Percentiles rank a stretch among this genome's conserved stretches.
Conservation (phyloP, 2,797 vertebrate genomes). For the Clarias platycephalus region DNA sequence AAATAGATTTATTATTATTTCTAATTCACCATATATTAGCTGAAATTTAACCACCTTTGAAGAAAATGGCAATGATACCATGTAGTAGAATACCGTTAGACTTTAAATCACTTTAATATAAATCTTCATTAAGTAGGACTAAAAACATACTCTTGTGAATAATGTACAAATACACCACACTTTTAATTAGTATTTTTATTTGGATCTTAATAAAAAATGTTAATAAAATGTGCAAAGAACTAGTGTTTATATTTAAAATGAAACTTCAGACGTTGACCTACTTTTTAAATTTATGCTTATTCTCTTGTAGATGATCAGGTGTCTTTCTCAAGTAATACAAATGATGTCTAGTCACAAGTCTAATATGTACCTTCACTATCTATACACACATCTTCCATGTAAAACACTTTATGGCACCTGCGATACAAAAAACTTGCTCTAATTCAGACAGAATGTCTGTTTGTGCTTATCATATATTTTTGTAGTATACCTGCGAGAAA, state of each 20-base stretch:
- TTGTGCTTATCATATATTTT: constrained; percentile 41
- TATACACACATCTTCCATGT: constrained; percentile 1
- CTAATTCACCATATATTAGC: not conserved
- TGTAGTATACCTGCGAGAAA: constrained; percentile 19
- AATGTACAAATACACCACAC: not conserved
- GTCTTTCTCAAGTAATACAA: not conserved
- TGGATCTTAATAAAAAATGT: constrained; percentile 39
- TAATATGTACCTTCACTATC: not conserved
- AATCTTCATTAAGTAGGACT: not conserved
- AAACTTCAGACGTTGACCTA: constrained; percentile 2
- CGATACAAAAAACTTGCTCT: constrained; percentile 24
- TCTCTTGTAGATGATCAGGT: not conserved
- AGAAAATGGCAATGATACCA: not conserved
- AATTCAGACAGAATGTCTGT: constrained; percentile 1
- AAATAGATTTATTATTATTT: not conserved
- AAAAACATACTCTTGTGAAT: not conserved
- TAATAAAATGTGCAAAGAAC: constrained; percentile 39
- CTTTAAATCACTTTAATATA: not conserved
- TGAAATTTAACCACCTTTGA: not conserved
- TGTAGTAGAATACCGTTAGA: not conserved
- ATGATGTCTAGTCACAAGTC: constrained; percentile 5
- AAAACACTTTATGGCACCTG: constrained; percentile 4
- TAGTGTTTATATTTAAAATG: constrained; percentile 8
- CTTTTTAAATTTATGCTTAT: not conserved
- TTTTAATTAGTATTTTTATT: constrained; percentile 1